Evolutionary conservation across 2,113 vertebrate genomes (phyloP).

Genomic region (Aplodontia rufa): DNA sequence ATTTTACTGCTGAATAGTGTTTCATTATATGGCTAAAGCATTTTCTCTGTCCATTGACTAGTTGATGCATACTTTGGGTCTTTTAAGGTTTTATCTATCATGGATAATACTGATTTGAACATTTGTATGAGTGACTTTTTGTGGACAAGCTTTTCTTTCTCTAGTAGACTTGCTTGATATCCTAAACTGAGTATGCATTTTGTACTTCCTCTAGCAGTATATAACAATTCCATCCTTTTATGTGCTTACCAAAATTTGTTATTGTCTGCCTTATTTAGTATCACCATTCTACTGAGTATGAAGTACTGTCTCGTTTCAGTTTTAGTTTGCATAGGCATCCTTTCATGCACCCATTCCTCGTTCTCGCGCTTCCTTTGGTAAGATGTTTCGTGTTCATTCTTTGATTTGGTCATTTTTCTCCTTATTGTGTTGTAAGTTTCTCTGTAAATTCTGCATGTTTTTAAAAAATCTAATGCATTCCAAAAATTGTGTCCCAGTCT

Average conservation of each 20-base stretch:
- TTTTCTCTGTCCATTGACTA: neutral
- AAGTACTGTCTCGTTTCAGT: neutral
- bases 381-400: neutral
- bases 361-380: neutral
- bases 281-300: neutral
- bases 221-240: neutral
- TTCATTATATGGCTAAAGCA: neutral
- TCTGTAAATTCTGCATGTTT: neutral
- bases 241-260: neutral
- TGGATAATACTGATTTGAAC: neutral
- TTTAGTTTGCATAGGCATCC: neutral
- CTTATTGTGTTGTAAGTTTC: neutral
- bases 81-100: neutral
- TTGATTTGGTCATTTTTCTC: neutral
- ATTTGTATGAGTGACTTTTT: neutral
- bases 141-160: neutral
- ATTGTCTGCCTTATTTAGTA: neutral
- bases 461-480: neutral
- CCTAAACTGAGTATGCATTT: neutral
- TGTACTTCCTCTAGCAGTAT: neutral
- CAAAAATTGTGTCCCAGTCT: neutral
- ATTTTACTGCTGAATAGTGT: neutral
- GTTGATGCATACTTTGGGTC: neutral
- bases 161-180: neutral
- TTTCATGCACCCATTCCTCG: neutral